Conservation (phyloP, 2,888 invertebrate species). For the Amphipyra tragopoginis region DNA sequence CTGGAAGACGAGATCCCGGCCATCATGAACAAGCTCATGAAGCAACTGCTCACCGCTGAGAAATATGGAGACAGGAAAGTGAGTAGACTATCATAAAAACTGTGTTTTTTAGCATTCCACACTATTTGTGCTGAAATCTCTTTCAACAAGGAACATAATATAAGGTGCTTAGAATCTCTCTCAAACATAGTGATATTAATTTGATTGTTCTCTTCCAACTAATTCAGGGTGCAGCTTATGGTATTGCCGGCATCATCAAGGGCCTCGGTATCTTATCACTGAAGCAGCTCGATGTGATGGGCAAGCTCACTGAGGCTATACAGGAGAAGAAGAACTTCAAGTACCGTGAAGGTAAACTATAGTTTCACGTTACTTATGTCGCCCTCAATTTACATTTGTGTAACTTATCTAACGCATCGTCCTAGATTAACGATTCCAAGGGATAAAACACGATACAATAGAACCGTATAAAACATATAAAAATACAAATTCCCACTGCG, state of each 20-base stretch:
- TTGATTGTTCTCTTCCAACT: not conserved
- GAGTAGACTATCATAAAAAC: conserved; percentile 4
- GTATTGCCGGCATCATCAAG: conserved; percentile 98
- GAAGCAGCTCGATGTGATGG: conserved; percentile 99
- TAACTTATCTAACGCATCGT: too few species aligned
- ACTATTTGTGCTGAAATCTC: too few species aligned
- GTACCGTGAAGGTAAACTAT: conserved; percentile 96
- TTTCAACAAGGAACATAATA: too few species aligned
- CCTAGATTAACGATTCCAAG: too few species aligned
- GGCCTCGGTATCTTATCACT: conserved; percentile 98
- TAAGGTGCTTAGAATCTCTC: too few species aligned
- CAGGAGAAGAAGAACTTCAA: conserved; percentile 99
- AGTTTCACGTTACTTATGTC: too few species aligned
- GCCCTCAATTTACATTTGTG: too few species aligned
- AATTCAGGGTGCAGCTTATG: conserved; percentile 97
- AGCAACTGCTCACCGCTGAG: conserved; percentile 96
- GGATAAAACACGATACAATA: too few species aligned
- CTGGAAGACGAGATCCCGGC: conserved; percentile 97
- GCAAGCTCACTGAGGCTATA: conserved; percentile 96
- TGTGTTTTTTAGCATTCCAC: not conserved
- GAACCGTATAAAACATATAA: too few species aligned
- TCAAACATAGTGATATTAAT: too few species aligned
- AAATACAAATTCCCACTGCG: too few species aligned
- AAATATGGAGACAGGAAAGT: conserved; percentile 96
- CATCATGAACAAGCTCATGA: conserved; percentile 96